Base-by-base conservation (phyloP, 2,888 invertebrate genomes). In the Dusona sp. region DNA sequence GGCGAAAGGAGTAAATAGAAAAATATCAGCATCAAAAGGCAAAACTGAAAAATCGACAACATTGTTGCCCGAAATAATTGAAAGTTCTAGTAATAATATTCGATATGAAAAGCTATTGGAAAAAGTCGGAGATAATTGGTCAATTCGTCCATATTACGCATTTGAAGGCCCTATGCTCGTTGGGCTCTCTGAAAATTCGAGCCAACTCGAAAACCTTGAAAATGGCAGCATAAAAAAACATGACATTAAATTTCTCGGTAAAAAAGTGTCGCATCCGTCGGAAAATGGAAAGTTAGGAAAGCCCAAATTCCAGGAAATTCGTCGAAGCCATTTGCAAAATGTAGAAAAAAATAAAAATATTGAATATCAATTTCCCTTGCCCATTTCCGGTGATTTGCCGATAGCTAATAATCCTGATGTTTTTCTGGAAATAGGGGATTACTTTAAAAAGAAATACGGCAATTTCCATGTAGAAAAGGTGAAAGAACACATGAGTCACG, bases 111-210 rank as follows among this genome's bases (percentile, higher is more conserved):
- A 38, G 33, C 25, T 57, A n/a, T 33, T 7, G 42, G 13, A 33
- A 42, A 48, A 22, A 72, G 0, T 36, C 2, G 61, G 61, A 54
- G 45, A 77, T 54, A 82, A 33, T n/a, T 70, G 36, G 38, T 70
- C 79, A 0, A 48, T 87, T 13, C 80, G 80, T 42, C 79, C 87
- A 11, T 88, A 87, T 22, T 88, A 88, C 83, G 85, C 81, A 0
- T 88, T 88, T 54, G 88, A 88, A 42, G 88, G 88, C 0, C 87
- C 88, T 11, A 85, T 88, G 81, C 45, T 84, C n/a, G 85, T 83
- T n/a, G 87, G 70, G 3, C n/a, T 83, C n/a, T 51, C 81, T 16
- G 83, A 65, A 2, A 68, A 67, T 19, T 22, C 48, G 42, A 77
- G 36, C 16, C 29, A 67, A 19, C 36, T 42, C 11, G 19, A 13